phyloP scores from a whole-genome alignment of 2,888 invertebrate species.

The Zootermopsis nevadensis region DNA sequence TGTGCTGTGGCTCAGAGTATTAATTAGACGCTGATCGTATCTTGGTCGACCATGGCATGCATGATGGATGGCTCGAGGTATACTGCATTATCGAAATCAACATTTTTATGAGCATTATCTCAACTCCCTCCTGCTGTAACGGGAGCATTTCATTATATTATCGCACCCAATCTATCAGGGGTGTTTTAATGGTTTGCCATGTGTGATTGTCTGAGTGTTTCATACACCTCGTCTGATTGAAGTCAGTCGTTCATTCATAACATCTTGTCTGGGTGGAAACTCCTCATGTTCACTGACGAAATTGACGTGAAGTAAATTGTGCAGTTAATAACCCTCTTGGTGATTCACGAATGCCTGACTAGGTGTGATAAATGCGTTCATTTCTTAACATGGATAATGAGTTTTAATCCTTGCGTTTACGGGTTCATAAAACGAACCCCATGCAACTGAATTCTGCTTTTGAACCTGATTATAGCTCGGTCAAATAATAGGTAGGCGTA shows the following conservation, averaged over 20 bases:
- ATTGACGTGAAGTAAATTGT: background rate
- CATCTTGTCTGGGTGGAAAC: conserved; percentile 12
- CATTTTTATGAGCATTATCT: conserved; percentile 15
- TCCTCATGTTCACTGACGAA: background rate
- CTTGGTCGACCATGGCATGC: conserved; percentile 4
- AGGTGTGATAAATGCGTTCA: background rate
- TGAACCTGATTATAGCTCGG: no score
- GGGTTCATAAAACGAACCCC: no score
- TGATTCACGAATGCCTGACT: background rate
- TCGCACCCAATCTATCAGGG: conserved; percentile 14
- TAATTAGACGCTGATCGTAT: conserved; percentile 34
- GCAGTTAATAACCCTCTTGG: background rate
- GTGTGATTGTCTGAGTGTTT: background rate
- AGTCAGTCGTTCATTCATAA: conserved; percentile 10
- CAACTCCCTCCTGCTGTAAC: background rate
- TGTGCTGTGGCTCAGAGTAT: conserved; percentile 8
- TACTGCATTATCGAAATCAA: conserved; percentile 27
- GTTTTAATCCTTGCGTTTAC: no score
- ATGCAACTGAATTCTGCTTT: no score
- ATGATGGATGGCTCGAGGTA: conserved; percentile 26
- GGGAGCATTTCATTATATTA: conserved; percentile 10
- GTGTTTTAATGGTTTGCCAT: background rate
- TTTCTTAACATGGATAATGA: background rate
- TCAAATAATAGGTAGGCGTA: no score
- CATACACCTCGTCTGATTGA: background rate